Conservation (phyloP, 2,888 invertebrate species). For the Andrena fulva region DNA sequence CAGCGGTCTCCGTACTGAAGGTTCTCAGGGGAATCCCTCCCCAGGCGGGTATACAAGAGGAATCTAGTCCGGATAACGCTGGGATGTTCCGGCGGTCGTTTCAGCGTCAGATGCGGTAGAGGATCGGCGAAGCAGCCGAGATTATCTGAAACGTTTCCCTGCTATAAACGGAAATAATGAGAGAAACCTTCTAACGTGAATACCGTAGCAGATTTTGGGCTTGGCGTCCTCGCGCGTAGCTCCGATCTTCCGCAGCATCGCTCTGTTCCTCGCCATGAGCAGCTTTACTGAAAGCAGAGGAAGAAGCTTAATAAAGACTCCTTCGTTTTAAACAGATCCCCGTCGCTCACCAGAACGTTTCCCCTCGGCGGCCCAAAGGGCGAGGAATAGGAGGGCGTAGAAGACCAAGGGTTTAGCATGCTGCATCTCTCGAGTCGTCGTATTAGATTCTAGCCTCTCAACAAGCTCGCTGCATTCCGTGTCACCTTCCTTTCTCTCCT, state of each 20-base stretch:
- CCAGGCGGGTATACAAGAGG: slow-evolving; percentile 85
- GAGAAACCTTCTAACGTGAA: not conserved
- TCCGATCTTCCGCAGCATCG: slow-evolving; percentile 65
- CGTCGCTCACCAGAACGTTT: slow-evolving; percentile 48
- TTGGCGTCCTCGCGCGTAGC: slow-evolving; percentile 74
- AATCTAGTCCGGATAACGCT: slow-evolving; percentile 86
- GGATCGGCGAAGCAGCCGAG: slow-evolving; percentile 87
- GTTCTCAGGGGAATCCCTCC: slow-evolving; percentile 83
- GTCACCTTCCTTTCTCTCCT: slow-evolving; percentile 1
- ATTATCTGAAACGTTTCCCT: slow-evolving; percentile 83
- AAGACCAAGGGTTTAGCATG: slow-evolving; percentile 8
- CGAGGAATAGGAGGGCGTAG: slow-evolving; percentile 7
- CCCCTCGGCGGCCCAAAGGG: not conserved
- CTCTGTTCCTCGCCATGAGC: slow-evolving; percentile 40
- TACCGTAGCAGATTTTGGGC: slow-evolving; percentile 81
- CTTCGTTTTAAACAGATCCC: not conserved
- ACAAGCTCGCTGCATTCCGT: slow-evolving; percentile 10
- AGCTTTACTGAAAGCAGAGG: slow-evolving; percentile 47
- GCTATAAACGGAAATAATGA: not conserved
- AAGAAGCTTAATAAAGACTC: not conserved
- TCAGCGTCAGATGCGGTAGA: slow-evolving; percentile 85
- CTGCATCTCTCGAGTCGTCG: slow-evolving; percentile 53
- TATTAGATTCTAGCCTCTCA: slow-evolving; percentile 9
- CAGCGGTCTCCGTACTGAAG: slow-evolving; percentile 85
- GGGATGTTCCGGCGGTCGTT: slow-evolving; percentile 87